These are phyloP conservation scores for Chlorodrepanis virens DNA, from an alignment of 2,113 vertebrate species.

Conservation along the genomic window DNA sequence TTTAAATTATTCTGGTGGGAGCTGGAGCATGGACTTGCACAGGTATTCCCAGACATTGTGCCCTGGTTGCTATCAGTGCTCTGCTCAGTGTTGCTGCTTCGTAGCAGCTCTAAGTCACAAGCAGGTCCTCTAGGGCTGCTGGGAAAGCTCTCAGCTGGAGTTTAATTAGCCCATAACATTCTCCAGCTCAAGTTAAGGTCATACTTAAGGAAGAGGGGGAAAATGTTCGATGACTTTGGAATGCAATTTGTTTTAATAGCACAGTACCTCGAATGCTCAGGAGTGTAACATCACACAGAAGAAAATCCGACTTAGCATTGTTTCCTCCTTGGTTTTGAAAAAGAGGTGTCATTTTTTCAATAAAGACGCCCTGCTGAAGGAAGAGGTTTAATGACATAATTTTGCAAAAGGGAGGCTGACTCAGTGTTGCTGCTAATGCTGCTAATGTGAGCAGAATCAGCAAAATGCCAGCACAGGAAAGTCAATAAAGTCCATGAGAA, in stretches of 20 bases:
- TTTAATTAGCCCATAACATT: neutral
- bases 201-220: neutral
- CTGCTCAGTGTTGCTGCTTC: rapidly evolving
- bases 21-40: neutral
- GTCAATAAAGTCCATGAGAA: neutral
- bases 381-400: neutral
- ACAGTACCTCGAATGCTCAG: neutral
- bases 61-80: neutral
- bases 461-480: neutral
- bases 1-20: neutral
- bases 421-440: neutral
- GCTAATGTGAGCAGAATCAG: neutral
- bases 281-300: neutral
- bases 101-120: neutral
- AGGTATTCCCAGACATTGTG: neutral
- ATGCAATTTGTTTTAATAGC: neutral
- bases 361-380: neutral
- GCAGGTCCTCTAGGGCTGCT: neutral
- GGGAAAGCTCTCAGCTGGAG: neutral
- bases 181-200: neutral
- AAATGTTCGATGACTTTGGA: neutral
- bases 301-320: neutral
- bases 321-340: neutral
- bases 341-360: neutral
- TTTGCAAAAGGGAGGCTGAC: conserved; percentile 15